A percentile compares a stretch with the other conserved stretches of the same genome.
Conservation (phyloP, 35 echinoderm and acorn worm genomes). For the Heliocidaris erythrogramma region DNA sequence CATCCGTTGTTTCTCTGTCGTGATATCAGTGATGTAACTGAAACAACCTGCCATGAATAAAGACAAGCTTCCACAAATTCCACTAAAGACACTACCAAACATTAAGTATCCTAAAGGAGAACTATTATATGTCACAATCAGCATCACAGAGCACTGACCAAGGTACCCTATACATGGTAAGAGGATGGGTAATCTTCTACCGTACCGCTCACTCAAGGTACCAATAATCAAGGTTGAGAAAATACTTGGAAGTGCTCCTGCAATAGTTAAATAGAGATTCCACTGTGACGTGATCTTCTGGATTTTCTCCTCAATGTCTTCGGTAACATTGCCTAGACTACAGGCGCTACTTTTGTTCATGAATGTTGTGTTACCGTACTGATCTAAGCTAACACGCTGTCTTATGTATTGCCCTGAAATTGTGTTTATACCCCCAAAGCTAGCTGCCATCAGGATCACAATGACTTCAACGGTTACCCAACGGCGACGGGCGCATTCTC, state of each 20-base stretch:
- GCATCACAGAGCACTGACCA: not conserved
- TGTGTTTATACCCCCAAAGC: not conserved
- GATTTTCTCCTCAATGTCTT: not conserved
- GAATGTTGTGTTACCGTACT: not conserved
- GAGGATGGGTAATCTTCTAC: not conserved
- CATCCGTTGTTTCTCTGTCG: constrained; percentile 31
- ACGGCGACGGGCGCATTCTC: not conserved
- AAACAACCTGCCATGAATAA: constrained; percentile 21
- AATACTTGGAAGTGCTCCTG: not conserved
- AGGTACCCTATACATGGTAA: not conserved
- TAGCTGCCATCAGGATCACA: not conserved
- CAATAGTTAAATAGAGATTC: not conserved
- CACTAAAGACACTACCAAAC: not conserved
- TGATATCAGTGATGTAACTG: constrained; percentile 22
- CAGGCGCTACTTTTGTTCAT: not conserved
- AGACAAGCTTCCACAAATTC: not conserved
- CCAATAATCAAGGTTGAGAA: not conserved
- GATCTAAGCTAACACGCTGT: not conserved
- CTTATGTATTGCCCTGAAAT: not conserved
- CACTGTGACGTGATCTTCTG: constrained; percentile 1
- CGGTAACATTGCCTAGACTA: not conserved
- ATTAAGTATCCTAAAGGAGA: not conserved
- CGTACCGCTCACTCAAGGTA: not conserved
- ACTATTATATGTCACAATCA: not conserved
- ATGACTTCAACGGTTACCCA: constrained; percentile 5